These are phyloP conservation scores for Eclectus roratus DNA, from an alignment of 2,113 vertebrate species.

Conservation along the genomic window DNA sequence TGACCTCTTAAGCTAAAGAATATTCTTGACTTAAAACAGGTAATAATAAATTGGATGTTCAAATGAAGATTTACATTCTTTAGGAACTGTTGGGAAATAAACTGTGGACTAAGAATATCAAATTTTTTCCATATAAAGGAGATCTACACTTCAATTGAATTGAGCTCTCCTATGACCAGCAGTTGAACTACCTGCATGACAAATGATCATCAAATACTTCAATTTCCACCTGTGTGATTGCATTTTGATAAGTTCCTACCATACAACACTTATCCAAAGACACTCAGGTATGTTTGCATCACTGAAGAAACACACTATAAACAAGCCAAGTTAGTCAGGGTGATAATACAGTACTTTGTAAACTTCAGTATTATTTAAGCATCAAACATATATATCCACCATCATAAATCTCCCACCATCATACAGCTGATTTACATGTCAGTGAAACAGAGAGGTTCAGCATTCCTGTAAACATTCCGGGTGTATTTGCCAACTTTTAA, in stretches of 20 bases:
- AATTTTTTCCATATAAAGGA: background rate
- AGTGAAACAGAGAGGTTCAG: background rate
- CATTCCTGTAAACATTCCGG: slow-evolving; percentile 62
- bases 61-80: background rate
- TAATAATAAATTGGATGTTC: background rate
- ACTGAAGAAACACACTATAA: slow-evolving; percentile 33
- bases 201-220: background rate
- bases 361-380: background rate
- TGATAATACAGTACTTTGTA: background rate
- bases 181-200: background rate
- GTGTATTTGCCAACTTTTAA: slow-evolving; percentile 65
- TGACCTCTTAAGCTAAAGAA: background rate
- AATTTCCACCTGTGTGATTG: background rate
- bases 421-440: background rate
- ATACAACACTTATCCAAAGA: slow-evolving; percentile 41
- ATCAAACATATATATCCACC: background rate
- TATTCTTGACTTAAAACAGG: background rate
- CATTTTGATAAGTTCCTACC: slow-evolving; percentile 3
- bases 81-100: background rate
- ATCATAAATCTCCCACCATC: background rate
- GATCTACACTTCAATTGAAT: background rate
- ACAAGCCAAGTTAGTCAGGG: slow-evolving; percentile 40
- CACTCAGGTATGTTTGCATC: background rate
- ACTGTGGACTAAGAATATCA: background rate
- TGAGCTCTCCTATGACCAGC: background rate